Conservation (phyloP, 2,888 invertebrate species). For the Autographa gamma region DNA sequence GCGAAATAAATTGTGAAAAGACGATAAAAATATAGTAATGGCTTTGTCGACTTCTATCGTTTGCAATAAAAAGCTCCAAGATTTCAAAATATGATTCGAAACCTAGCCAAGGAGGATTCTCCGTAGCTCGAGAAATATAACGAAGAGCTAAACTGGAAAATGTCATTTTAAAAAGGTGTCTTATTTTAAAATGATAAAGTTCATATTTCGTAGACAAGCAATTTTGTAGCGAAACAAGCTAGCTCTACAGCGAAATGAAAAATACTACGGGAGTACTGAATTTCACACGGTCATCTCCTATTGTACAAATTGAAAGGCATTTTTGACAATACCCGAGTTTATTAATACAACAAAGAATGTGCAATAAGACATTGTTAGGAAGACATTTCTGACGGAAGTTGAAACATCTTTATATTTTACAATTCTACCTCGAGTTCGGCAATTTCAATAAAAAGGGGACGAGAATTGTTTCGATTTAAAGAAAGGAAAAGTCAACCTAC, state of each 20-base stretch:
- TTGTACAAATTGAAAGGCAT: conserved; percentile 58
- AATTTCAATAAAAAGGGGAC: not conserved
- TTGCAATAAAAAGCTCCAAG: conserved; percentile 54
- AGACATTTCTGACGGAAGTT: conserved; percentile 34
- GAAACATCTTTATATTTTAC: not conserved
- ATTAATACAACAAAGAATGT: conserved; percentile 51
- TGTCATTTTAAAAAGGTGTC: conserved; percentile 18
- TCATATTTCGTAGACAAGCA: conserved; percentile 19
- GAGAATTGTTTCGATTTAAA: not conserved
- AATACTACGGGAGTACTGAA: conserved; percentile 53
- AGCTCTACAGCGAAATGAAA: conserved; percentile 45
- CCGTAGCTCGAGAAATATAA: conserved; percentile 21
- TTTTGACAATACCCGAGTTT: conserved; percentile 48
- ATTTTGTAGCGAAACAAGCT: conserved; percentile 24
- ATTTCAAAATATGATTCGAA: conserved; percentile 52
- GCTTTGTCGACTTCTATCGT: conserved; percentile 50
- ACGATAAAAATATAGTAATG: conserved; percentile 52
- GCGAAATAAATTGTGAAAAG: conserved; percentile 45
- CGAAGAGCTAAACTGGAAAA: conserved; percentile 28
- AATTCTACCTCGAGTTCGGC: not conserved
- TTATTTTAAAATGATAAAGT: conserved; percentile 27
- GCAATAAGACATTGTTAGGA: conserved; percentile 44
- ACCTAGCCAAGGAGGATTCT: conserved; percentile 35
- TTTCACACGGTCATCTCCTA: conserved; percentile 50
- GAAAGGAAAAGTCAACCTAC: not conserved